Percentiles rank a stretch among this genome's conserved stretches.
Evolutionary conservation across 2,888 invertebrate species (phyloP).

Genomic region (Junonia oenone): DNA sequence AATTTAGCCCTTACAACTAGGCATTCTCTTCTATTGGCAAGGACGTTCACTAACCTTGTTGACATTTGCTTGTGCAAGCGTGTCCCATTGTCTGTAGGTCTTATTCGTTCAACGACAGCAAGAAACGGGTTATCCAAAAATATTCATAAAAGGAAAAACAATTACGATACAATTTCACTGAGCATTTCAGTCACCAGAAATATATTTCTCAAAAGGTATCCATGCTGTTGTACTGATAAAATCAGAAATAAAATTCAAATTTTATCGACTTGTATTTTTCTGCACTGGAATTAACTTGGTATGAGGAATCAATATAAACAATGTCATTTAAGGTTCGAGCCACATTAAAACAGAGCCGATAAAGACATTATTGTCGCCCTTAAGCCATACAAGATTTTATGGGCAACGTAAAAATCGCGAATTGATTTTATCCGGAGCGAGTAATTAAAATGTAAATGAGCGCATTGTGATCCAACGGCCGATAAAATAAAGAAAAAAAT

Average conservation of each 20-base stretch:
- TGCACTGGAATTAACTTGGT: background rate
- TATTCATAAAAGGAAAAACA: too few species aligned
- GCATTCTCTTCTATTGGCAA: too few species aligned
- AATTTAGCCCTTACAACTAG: too few species aligned
- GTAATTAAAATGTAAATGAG: conserved; percentile 68
- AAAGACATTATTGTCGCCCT: conserved; percentile 41
- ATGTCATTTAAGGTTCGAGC: conserved; percentile 26
- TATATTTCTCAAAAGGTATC: background rate
- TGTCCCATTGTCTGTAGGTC: too few species aligned
- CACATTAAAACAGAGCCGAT: conserved; percentile 36
- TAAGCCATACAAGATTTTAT: conserved; percentile 34
- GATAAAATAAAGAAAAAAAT: conserved; percentile 33
- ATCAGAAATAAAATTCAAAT: background rate
- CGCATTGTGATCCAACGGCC: conserved; percentile 38
- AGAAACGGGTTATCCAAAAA: too few species aligned
- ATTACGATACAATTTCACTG: background rate
- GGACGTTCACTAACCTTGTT: too few species aligned
- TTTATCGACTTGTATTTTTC: background rate
- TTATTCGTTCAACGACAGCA: too few species aligned
- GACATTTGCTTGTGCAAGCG: too few species aligned
- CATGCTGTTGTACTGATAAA: background rate
- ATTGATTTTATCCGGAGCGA: conserved; percentile 49
- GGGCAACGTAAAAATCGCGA: conserved; percentile 41
- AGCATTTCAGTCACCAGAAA: background rate
- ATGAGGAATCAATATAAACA: conserved; percentile 26